phyloP scores from a whole-genome alignment of 2,797 vertebrate genomes.

The Antrozous pallidus region DNA sequence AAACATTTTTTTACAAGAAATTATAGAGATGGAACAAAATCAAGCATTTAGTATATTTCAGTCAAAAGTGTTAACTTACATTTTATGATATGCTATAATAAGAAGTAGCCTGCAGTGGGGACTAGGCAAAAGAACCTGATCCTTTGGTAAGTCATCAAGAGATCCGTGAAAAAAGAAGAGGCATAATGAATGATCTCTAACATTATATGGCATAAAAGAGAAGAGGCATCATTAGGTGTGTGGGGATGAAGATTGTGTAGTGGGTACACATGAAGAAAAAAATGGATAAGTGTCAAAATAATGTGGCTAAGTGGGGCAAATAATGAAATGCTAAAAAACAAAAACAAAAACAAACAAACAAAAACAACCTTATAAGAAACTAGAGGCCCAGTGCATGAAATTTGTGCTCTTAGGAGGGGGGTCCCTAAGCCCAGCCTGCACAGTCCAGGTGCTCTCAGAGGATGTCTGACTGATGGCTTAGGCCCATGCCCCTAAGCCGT shows the following conservation, averaged over 20 bases:
- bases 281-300: background rate
- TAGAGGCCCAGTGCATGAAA: no score
- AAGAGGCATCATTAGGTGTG: background rate
- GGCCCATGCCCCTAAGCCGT: no score
- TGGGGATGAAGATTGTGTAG: background rate
- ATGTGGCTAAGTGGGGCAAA: background rate
- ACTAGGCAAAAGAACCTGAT: fast-evolving
- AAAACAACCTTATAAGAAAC: background rate
- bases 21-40: background rate
- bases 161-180: background rate
- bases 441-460: no score
- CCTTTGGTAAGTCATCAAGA: background rate
- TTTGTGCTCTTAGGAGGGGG: no score
- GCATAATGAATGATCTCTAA: background rate
- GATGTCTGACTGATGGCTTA: no score
- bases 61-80: background rate
- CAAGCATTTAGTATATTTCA: background rate
- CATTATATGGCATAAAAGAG: background rate
- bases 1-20: background rate
- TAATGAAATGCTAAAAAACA: background rate
- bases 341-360: background rate
- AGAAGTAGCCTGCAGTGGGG: background rate
- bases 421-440: no score
- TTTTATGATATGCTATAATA: background rate
- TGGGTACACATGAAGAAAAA: background rate